A percentile compares a stretch with the other conserved stretches of the same genome.
These are phyloP conservation scores for Gallinago undulata DNA, from an alignment of 2,113 vertebrate species.

Conservation along the genomic window DNA sequence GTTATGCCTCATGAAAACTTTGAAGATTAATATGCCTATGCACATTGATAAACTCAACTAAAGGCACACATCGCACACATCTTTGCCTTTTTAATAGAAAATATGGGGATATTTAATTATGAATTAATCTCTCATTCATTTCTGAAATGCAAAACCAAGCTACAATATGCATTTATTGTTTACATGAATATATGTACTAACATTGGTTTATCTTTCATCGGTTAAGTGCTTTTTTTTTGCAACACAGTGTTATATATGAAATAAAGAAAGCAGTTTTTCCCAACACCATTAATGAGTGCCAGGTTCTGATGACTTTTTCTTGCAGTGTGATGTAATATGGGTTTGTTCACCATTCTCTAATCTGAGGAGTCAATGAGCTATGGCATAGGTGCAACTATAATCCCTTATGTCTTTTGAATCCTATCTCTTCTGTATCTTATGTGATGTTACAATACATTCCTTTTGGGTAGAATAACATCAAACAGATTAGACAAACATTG, in stretches of 20 bases:
- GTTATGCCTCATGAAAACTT: neutral
- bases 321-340: neutral
- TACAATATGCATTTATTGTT: neutral
- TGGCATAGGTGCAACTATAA: neutral
- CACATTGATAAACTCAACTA: neutral
- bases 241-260: neutral
- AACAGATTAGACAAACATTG: neutral
- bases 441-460: neutral
- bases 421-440: neutral
- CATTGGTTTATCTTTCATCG: neutral
- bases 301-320: neutral
- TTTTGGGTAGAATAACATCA: neutral
- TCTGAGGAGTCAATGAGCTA: neutral
- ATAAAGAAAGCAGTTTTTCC: neutral
- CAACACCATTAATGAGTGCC: neutral
- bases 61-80: neutral
- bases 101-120: neutral
- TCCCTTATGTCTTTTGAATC: neutral
- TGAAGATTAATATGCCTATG: neutral
- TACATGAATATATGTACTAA: neutral
- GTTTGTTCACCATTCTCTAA: neutral
- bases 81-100: neutral
- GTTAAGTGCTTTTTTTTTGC: neutral
- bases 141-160: neutral
- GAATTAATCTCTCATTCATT: neutral